A percentile compares a stretch with the other conserved stretches of the same genome.
phyloP scores from a whole-genome alignment of 2,888 invertebrate genomes.

The Amitus sp. region DNA sequence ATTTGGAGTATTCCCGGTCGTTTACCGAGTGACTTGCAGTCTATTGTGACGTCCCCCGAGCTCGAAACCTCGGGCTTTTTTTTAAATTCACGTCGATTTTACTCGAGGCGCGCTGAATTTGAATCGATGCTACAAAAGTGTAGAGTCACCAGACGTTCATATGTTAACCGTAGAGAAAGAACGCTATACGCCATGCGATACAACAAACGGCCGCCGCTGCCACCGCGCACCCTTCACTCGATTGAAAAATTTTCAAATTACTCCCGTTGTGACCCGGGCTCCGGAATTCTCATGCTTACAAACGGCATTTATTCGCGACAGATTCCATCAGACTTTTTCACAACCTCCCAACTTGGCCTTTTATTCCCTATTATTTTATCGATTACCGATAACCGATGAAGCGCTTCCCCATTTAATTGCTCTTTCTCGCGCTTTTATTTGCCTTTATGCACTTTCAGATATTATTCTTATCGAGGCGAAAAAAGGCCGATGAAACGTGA shows the following conservation, averaged over 20 bases:
- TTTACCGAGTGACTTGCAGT: constrained; percentile 65
- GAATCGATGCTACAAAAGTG: constrained; percentile 61
- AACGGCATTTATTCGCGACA: constrained; percentile 14
- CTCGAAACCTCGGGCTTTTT: constrained; percentile 48
- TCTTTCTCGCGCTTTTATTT: background rate
- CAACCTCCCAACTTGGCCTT: constrained; percentile 29
- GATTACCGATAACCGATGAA: constrained; percentile 31
- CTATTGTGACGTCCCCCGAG: constrained; percentile 57
- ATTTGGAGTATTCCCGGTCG: constrained; percentile 64
- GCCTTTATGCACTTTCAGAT: background rate
- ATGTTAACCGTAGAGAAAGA: constrained; percentile 59
- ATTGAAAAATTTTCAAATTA: constrained; percentile 43
- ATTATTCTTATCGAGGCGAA: too few relatives aligned
- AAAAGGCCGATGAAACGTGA: too few relatives aligned
- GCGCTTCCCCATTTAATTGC: constrained; percentile 18
- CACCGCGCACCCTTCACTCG: constrained; percentile 35
- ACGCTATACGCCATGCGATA: constrained; percentile 33
- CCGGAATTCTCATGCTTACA: constrained; percentile 12
- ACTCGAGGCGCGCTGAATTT: constrained; percentile 59
- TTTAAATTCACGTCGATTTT: constrained; percentile 62
- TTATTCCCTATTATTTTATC: constrained; percentile 31
- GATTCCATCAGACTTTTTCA: constrained; percentile 33
- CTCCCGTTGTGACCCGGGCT: constrained; percentile 31
- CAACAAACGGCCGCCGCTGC: constrained; percentile 37
- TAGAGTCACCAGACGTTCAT: constrained; percentile 63